A percentile compares a stretch with the other conserved stretches of the same genome.
These are phyloP conservation scores for Diplolepis rosae DNA, from an alignment of 2,888 invertebrate genomes.

Conservation along the genomic window DNA sequence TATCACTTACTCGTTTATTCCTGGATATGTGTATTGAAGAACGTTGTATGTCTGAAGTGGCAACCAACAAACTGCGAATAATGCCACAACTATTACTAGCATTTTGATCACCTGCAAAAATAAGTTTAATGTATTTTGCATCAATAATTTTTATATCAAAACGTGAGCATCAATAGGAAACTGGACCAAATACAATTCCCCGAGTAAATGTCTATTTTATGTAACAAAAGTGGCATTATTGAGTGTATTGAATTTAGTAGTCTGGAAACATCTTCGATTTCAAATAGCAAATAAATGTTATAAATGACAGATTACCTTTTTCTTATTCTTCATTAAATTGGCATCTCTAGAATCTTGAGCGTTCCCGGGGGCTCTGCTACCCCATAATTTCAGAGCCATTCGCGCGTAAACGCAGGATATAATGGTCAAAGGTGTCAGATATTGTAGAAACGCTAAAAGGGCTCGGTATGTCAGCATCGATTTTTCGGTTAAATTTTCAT, in stretches of 20 bases:
- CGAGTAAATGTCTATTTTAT: too few relatives aligned
- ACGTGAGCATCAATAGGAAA: too few relatives aligned
- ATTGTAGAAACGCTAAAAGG: slow-evolving; percentile 79
- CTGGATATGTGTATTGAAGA: slow-evolving; percentile 81
- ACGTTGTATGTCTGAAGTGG: slow-evolving; percentile 86
- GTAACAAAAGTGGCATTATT: too few relatives aligned
- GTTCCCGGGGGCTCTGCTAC: slow-evolving; percentile 85
- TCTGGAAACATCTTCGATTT: too few relatives aligned
- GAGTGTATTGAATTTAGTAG: too few relatives aligned
- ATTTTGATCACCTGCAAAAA: slow-evolving; percentile 89
- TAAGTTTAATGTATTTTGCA: too few relatives aligned
- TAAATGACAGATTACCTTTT: slow-evolving; percentile 80
- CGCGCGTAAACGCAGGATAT: slow-evolving; percentile 88
- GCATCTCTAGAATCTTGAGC: slow-evolving; percentile 86
- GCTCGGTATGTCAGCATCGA: slow-evolving; percentile 78
- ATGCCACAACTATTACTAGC: slow-evolving; percentile 87
- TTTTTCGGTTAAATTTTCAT: slow-evolving; percentile 76
- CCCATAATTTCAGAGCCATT: slow-evolving; percentile 88
- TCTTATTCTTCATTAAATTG: slow-evolving; percentile 87
- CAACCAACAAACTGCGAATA: slow-evolving; percentile 89
- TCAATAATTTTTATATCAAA: too few relatives aligned
- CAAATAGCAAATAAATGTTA: slow-evolving; percentile 40
- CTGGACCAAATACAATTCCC: too few relatives aligned
- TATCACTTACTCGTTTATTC: slow-evolving; percentile 81
- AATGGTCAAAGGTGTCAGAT: slow-evolving; percentile 86